Evolutionary conservation across 2,113 vertebrate genomes (phyloP).

Genomic region (Alouatta palliata): DNA sequence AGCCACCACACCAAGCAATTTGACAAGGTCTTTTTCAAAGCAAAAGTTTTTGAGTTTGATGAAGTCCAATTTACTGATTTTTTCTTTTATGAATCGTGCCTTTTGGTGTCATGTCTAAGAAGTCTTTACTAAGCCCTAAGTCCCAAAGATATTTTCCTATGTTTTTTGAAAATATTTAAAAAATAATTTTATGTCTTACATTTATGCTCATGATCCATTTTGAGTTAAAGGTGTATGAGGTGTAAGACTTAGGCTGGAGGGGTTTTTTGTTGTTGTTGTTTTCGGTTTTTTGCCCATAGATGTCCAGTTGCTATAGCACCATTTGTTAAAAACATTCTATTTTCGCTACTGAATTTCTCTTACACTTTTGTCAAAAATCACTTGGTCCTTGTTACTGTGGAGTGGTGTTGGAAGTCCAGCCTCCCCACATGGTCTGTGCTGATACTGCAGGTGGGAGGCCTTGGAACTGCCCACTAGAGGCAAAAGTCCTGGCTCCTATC

Average conservation of each 20-base stretch:
- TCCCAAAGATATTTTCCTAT: neutral
- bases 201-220: neutral
- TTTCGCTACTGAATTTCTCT: neutral
- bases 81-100: neutral
- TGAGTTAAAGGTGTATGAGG: neutral
- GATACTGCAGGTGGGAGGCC: neutral
- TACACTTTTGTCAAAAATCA: neutral
- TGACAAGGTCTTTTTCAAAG: neutral
- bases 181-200: neutral
- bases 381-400: neutral
- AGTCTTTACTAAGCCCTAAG: neutral
- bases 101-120: neutral
- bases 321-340: neutral
- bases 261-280: neutral
- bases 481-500: neutral
- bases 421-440: rapidly evolving
- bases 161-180: neutral
- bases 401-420: neutral
- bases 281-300: neutral
- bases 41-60: neutral
- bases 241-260: neutral
- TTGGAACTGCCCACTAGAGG: neutral
- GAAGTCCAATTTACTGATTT: neutral
- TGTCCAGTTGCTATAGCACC: neutral
- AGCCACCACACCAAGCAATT: neutral